Conservation (phyloP, 2,113 vertebrate species). For the Sceloporus tristichus region DNA sequence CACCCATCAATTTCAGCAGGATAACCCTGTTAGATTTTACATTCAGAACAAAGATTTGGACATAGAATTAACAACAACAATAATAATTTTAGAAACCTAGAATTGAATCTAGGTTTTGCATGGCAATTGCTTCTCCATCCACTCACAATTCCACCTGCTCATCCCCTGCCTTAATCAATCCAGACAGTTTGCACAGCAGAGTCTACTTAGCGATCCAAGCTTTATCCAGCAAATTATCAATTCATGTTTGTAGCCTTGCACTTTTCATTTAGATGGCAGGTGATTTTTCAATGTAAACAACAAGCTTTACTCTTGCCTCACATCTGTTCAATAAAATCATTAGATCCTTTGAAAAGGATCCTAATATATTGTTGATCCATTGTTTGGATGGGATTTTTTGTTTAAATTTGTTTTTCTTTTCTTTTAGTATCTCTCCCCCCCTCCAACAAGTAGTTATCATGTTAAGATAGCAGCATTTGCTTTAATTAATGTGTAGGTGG, state of each 20-base stretch:
- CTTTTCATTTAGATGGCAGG: constrained; percentile 23
- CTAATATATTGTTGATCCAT: constrained; percentile 52
- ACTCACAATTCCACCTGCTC: neutral
- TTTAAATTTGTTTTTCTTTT: constrained; percentile 59
- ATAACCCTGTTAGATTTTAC: neutral
- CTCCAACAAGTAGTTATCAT: constrained; percentile 68
- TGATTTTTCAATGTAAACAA: constrained; percentile 3
- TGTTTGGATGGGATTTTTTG: constrained; percentile 10
- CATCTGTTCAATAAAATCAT: constrained; percentile 48
- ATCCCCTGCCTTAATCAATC: neutral
- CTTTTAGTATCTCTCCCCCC: constrained; percentile 28
- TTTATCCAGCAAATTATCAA: constrained; percentile 12
- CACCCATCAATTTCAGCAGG: neutral
- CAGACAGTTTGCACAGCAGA: neutral
- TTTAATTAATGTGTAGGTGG: constrained; percentile 73
- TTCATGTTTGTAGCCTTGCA: neutral
- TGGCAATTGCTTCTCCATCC: neutral
- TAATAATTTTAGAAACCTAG: neutral
- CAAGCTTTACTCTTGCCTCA: constrained; percentile 19
- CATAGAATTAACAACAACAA: neutral
- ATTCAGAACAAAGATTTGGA: neutral
- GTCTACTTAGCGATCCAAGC: neutral
- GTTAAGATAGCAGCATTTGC: constrained; percentile 72
- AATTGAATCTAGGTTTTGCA: constrained; percentile 9
- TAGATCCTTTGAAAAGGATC: constrained; percentile 47